These are phyloP conservation scores for Physocephala rufipes DNA, from an alignment of 2,888 invertebrate species.

Conservation along the genomic window DNA sequence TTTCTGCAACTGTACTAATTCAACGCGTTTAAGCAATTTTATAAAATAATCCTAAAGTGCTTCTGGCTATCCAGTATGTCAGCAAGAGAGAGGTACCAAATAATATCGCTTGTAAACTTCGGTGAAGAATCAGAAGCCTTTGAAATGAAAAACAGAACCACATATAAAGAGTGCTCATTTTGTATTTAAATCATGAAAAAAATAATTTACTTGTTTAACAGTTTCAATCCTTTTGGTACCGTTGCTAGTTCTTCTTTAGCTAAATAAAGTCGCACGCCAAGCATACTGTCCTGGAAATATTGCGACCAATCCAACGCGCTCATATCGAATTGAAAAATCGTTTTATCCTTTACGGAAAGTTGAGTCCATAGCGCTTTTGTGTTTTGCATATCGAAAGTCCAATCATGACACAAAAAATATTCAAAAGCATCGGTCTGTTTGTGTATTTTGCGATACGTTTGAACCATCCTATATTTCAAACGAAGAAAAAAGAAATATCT, in stretches of 20 bases:
- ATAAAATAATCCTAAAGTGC: constrained; percentile 1
- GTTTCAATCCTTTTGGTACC: constrained; percentile 71
- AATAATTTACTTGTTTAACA: constrained; percentile 69
- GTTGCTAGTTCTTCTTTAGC: constrained; percentile 80
- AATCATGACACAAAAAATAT: constrained; percentile 80
- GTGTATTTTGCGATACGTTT: constrained; percentile 81
- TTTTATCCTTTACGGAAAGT: constrained; percentile 63
- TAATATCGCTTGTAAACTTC: constrained; percentile 47
- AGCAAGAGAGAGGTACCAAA: constrained; percentile 45
- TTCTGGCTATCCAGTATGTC: constrained; percentile 41
- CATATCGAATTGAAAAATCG: constrained; percentile 80
- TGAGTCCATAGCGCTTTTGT: constrained; percentile 65
- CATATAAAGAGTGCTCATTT: too few species aligned
- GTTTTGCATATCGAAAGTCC: constrained; percentile 75
- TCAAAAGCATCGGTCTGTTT: constrained; percentile 77
- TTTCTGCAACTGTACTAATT: too few species aligned
- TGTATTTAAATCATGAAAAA: too few species aligned
- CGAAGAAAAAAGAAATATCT: neutral
- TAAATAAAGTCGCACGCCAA: constrained; percentile 78
- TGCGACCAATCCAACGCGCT: constrained; percentile 74
- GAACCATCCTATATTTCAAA: constrained; percentile 71
- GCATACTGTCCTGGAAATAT: constrained; percentile 68
- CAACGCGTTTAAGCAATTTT: too few species aligned
- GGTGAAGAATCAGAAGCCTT: constrained; percentile 55
- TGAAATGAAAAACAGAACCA: neutral